Conservation (phyloP, 2,113 vertebrate species). For the Acrocephalus arundinaceus region DNA sequence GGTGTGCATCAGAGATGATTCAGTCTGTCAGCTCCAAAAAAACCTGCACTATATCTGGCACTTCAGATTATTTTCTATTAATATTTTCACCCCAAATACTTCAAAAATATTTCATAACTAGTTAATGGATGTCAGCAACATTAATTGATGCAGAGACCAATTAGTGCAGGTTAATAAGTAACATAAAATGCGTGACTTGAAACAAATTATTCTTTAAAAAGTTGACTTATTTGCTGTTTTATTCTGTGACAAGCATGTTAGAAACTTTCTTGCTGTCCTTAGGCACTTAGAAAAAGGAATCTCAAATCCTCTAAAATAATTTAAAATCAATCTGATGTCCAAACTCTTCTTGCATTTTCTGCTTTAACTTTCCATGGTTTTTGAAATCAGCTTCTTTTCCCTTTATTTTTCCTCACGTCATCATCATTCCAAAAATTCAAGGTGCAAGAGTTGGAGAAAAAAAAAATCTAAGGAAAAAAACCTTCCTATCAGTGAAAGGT, state of each 20-base stretch:
- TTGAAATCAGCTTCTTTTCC: background rate
- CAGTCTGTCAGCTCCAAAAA: background rate
- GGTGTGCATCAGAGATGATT: background rate
- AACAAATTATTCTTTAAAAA: background rate
- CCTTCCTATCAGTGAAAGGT: background rate
- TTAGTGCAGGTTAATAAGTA: background rate
- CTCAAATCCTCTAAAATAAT: background rate
- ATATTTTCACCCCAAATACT: background rate
- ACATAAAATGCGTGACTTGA: background rate
- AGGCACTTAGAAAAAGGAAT: background rate
- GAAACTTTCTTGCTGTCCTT: background rate
- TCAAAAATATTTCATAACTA: background rate
- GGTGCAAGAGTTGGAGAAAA: rapidly evolving
- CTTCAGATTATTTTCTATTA: background rate
- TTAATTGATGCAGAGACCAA: background rate
- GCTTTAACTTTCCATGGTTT: background rate
- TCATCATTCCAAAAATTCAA: background rate
- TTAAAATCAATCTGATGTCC: background rate
- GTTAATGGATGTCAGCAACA: background rate
- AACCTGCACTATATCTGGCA: background rate
- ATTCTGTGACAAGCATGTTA: background rate
- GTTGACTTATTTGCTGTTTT: background rate
- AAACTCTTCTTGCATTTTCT: background rate
- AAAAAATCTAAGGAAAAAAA: background rate
- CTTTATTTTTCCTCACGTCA: background rate